Base-by-base conservation (phyloP, 2,113 vertebrate species). In the Larimichthys crocea region DNA sequence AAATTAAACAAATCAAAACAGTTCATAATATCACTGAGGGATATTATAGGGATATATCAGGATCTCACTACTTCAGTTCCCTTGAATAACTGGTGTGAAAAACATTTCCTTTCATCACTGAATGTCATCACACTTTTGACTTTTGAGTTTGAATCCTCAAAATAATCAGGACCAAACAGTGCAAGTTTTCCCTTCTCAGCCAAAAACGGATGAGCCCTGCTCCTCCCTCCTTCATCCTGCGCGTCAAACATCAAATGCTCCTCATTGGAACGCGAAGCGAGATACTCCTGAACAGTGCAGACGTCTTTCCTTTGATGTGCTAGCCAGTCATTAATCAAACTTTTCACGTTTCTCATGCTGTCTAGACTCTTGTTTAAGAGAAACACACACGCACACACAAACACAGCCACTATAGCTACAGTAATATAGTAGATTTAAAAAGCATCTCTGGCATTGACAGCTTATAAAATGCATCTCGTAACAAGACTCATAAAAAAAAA, bases 211-310 rank as follows among this genome's bases (percentile, higher is more conserved):
- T 50, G 61, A 86, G 76, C 5, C 61, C 56, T 17, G 59, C 76
- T 66, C 68, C 67, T 68, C 66, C 65, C 68, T 9, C 61, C 49
- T 52, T 56, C 48, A 4, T 52, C 80, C 65, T 55, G 44, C 16
- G 76, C 67, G 86, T 82, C 74, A 79, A 76, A 87, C 85, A 86
- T 88, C 83, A 88, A 89, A 90, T 86, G 75, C 63, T 49, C 68
- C 71, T 86, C 68, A 78, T 74, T 52, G n/a, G 44, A 80, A 86
- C 52, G 50, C 80, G 7, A 53, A 66, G 72, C 17, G 24, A 35
- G 75, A 74, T 19, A 15, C 71, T 62, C 60, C 77, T 84, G 61
- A 81, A 60, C 42, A 4, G 5, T 15, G 59, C 76, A 61, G 49
- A 71, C 10, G 17, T 61, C 31, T 31, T 64, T 9, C 53, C 73